Evolutionary conservation across 2,797 vertebrate species (phyloP).

Genomic region (Mus minutoides): DNA sequence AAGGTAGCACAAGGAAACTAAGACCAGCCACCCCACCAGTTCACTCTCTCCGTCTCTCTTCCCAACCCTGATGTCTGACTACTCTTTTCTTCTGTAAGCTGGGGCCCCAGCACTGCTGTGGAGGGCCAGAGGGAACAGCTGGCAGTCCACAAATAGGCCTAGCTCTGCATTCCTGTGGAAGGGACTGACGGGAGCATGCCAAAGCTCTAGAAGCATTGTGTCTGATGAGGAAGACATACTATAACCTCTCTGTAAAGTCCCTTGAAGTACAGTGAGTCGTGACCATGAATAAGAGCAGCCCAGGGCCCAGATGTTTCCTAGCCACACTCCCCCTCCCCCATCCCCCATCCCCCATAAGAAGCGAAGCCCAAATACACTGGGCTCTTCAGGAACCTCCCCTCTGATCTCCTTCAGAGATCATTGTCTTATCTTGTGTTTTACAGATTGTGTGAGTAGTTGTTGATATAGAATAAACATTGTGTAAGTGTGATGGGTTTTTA

Average conservation of each 20-base stretch:
- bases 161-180: not conserved
- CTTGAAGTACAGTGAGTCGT: not conserved
- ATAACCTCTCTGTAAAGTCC: not conserved
- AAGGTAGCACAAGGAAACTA: accelerated
- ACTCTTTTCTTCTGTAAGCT: not conserved
- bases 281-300: not conserved
- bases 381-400: not conserved
- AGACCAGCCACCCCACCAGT: not conserved
- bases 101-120: not conserved
- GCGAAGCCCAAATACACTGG: accelerated
- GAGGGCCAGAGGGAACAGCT: not conserved
- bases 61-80: not conserved
- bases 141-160: not conserved
- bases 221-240: accelerated
- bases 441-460: not conserved
- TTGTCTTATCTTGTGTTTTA: not conserved
- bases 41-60: not conserved
- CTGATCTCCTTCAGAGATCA: not conserved
- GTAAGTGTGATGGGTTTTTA: slow-evolving; percentile 17
- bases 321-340: not conserved
- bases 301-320: not conserved
- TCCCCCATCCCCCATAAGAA: not conserved
- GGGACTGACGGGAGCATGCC: not conserved
- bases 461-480: not conserved
- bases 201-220: not conserved